Conservation (phyloP, 2,888 invertebrate genomes). For the Meteorus cinctellus region DNA sequence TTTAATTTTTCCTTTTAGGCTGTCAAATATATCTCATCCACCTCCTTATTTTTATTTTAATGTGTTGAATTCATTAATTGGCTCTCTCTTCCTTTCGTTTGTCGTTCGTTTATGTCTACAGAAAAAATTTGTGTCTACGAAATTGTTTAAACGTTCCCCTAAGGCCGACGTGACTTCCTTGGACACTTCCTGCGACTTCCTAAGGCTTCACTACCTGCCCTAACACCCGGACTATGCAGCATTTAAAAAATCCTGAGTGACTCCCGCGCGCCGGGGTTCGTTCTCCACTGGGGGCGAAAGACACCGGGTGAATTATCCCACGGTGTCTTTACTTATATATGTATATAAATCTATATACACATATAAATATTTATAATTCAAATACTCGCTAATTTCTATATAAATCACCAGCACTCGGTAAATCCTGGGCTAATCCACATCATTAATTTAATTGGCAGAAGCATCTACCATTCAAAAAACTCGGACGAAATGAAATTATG, state of each 20-base stretch:
- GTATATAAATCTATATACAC: not conserved
- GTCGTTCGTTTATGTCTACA: not conserved
- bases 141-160: conserved; percentile 19
- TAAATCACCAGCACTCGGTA: conserved; percentile 21
- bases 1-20: not conserved
- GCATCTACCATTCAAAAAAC: not conserved
- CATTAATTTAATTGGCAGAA: not conserved
- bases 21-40: not conserved
- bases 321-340: not conserved
- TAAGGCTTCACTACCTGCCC: conserved; percentile 65
- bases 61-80: not conserved
- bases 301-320: not conserved
- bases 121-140: conserved; percentile 6
- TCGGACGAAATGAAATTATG: not conserved
- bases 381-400: not conserved
- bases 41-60: not conserved
- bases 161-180: conserved; percentile 58
- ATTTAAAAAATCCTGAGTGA: conserved; percentile 63
- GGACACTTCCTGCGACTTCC: conserved; percentile 67
- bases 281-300: conserved; percentile 12
- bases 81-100: not conserved
- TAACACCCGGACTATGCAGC: conserved; percentile 65
- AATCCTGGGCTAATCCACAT: conserved; percentile 13
- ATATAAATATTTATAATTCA: conserved; percentile 2
- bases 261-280: conserved; percentile 20